Evolutionary conservation across 2,113 vertebrate species (phyloP), one percentile per base, ranked within the genome.

Genomic region (Sebastes schlegelii): DNA sequence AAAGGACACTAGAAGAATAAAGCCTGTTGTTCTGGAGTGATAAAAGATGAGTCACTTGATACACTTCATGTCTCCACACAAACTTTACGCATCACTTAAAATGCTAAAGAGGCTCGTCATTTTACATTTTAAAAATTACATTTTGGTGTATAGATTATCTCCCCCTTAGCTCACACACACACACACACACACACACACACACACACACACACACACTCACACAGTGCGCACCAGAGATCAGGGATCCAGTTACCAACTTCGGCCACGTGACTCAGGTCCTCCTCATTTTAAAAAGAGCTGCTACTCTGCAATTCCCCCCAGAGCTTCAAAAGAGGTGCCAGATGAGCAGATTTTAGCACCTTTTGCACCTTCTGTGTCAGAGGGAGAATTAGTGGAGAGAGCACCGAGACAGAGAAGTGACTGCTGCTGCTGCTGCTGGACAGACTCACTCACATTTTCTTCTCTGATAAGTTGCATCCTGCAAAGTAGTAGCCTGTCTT

Each of bases 191-290:
- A 26, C 26, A 26, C 26, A 26, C 26, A 34, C 26, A 34, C 26
- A 34, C 26, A 34, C 26, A 34, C 26, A 26, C 26, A 34, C 26
- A 34, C 26, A 26, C 23, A 23, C 23, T 23, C 23, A 45, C 79
- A 67, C 75, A 52, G 82, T 51, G 75, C 64, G 76, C 89, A 75
- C 70, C 71, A 57, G 21, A 69, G 54, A 83, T 61, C 64, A 19
- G 65, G 84, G 89, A 85, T 93, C 91, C 81, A 69, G 87, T 92
- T 94, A 88, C 92, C 83, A 86, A 80, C 86, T 83, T 88, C 74
- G 61, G 57, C 88, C 95, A 95, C 93, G 94, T 95, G 94, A 95
- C 91, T 69, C 79, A 55, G 82, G 88, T 92, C 87, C 92, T 92
- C 91, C 90, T 92, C 85, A 13, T 84, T 92, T 92, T 57, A 88